Percentiles rank a stretch among this genome's conserved stretches.
Conservation (phyloP, 2,797 vertebrate species). For the Propithecus perrieri region DNA sequence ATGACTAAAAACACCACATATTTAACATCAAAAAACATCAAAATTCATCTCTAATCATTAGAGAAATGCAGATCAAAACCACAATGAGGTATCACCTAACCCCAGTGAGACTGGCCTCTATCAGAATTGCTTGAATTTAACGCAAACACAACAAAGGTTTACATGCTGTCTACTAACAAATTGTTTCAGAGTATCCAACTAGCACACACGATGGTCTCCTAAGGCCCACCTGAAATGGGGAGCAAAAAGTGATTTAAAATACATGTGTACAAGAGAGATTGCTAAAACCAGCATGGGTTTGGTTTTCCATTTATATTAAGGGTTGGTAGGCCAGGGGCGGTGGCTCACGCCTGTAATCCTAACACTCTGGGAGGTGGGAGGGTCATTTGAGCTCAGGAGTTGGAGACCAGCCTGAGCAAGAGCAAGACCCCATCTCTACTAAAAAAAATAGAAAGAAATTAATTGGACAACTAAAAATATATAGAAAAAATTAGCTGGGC, state of each 20-base stretch:
- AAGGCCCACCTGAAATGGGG: background rate
- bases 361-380: too few relatives aligned
- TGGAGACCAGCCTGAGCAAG: too few relatives aligned
- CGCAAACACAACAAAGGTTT: slow-evolving; percentile 42
- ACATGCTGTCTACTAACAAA: background rate
- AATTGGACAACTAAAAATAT: too few relatives aligned
- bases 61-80: too few relatives aligned
- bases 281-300: background rate
- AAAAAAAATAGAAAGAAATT: too few relatives aligned
- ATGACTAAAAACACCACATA: background rate
- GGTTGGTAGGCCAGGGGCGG: background rate
- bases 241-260: background rate
- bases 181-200: background rate
- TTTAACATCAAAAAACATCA: background rate
- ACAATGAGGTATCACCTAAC: too few relatives aligned
- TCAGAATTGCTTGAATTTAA: slow-evolving; percentile 40
- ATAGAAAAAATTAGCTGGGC: too few relatives aligned
- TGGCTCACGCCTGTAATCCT: too few relatives aligned
- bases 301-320: slow-evolving; percentile 30
- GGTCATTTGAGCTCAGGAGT: too few relatives aligned
- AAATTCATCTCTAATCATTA: too few relatives aligned
- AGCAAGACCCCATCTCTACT: too few relatives aligned
- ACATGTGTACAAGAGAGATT: background rate
- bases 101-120: too few relatives aligned
- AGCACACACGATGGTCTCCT: background rate